Evolutionary conservation across 2,113 vertebrate species (phyloP).

Genomic region (Alces alces): DNA sequence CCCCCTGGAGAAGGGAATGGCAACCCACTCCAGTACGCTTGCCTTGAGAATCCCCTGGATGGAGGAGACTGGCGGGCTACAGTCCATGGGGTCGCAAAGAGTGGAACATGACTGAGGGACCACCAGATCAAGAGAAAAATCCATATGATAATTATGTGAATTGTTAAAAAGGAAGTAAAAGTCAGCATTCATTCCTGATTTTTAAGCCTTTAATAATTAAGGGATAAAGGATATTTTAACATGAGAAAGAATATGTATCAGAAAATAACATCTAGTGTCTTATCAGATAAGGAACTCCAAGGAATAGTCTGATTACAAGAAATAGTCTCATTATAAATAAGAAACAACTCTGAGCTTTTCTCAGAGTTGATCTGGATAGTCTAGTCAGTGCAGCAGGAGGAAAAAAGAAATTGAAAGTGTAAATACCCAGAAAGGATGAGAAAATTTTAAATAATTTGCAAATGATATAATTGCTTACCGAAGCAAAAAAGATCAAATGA

Average conservation of each 20-base stretch:
- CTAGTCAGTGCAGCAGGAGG: neutral
- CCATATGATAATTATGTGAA: neutral
- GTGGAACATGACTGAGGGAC: neutral
- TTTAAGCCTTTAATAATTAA: neutral
- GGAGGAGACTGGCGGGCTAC: neutral
- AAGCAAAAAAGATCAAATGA: constrained; percentile 5
- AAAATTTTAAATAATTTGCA: neutral
- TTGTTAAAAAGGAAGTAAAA: neutral
- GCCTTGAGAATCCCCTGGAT: neutral
- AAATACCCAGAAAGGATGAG: neutral
- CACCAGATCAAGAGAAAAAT: neutral
- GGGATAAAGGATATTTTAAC: neutral
- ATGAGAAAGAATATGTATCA: neutral
- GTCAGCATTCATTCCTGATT: neutral
- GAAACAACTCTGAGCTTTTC: neutral
- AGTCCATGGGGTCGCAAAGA: neutral
- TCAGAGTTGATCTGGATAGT: neutral
- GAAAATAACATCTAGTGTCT: neutral
- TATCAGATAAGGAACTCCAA: neutral
- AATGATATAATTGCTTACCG: neutral
- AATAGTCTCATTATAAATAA: neutral
- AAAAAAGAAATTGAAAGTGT: neutral
- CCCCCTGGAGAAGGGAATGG: neutral
- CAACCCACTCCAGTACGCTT: neutral
- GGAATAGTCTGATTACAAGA: neutral